Base-by-base conservation (phyloP, 2,888 invertebrate genomes). In the Sesia apiformis region DNA sequence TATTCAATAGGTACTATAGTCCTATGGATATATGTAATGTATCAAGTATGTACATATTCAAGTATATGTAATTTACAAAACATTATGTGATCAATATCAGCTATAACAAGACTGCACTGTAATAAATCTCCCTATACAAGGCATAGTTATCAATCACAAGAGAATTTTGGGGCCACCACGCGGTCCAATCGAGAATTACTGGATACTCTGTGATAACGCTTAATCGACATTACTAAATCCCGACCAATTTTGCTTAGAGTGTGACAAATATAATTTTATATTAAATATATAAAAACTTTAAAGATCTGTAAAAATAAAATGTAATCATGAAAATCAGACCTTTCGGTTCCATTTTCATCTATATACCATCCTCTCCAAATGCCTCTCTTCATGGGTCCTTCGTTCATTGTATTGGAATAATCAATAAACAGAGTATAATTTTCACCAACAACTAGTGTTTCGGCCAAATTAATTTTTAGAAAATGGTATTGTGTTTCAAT, bases 391-490 rank as follows among this genome's bases (percentile, higher is more conserved):
- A 89, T 78, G 0, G 88, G 88, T 2, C 89, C 89, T 42, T 81
- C 85, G 57, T 89, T 89, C 91, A 92, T 90, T 1, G 79, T 70
- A 53, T 86, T 91, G 0, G 70, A 76, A 56, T 91, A 92, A 3
- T 73, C 69, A 55, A 91, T 87, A 5, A 65, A 71, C 3, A 92
- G 59, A 0, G 81, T 79, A 55, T 92, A 92, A 3, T 75, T 70
- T 0, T 56, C 63, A 0, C 70, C 69, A 4, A 64, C 62, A 3
- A 49, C 57, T 43, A 92, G 63, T 0, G 68, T 38, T 4, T 73
- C 50, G 0, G 60, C 60, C 4, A 90, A 58, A 39, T 81, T 81
- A 1, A 91, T 72, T 50, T 68, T 85, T 4, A 87, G 65, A 57
- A 89, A 89, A 59, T 89, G 88, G 60, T 86, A 91, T 57, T 84